Conservation (phyloP, 1,140 invertebrate genomes). For the Lepidostoma basale region DNA sequence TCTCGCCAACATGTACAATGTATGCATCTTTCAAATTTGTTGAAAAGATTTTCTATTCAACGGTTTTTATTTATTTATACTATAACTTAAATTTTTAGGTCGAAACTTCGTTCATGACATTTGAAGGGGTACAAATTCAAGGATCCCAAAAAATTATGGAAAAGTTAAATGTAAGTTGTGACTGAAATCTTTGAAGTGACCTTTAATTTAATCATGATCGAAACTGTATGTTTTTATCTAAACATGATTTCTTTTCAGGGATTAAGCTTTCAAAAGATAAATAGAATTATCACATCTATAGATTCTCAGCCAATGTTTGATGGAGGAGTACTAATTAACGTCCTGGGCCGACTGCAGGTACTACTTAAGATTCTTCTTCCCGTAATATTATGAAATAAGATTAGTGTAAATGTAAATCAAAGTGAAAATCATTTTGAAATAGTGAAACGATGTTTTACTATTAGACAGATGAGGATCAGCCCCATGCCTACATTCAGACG, state of each 20-base stretch:
- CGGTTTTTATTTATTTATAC: constrained; percentile 49
- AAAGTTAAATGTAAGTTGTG: constrained; percentile 82
- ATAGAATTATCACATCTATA: constrained; percentile 87
- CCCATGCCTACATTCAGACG: constrained; percentile 88
- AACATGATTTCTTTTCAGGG: constrained; percentile 65
- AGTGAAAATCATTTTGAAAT: constrained; percentile 6
- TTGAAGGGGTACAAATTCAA: constrained; percentile 91
- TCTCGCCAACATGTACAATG: constrained; percentile 90
- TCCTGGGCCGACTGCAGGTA: constrained; percentile 92
- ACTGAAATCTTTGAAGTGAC: constrained; percentile 36
- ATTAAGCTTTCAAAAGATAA: constrained; percentile 91
- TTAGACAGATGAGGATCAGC: constrained; percentile 90
- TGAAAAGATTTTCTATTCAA: constrained; percentile 27
- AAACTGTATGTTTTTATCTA: background rate
- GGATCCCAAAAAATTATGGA: constrained; percentile 92
- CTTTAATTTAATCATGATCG: background rate
- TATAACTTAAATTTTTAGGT: constrained; percentile 65
- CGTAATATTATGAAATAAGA: background rate
- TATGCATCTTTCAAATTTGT: constrained; percentile 56
- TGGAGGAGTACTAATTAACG: constrained; percentile 91
- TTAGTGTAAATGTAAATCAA: background rate
- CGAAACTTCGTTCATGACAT: constrained; percentile 92
- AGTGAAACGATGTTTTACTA: constrained; percentile 44
- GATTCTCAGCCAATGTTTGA: constrained; percentile 96
- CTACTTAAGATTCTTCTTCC: background rate